Percentiles rank a stretch among this genome's conserved stretches.
phyloP scores from a whole-genome alignment of 1,140 invertebrate genomes.

The Lanistes nyassanus region DNA sequence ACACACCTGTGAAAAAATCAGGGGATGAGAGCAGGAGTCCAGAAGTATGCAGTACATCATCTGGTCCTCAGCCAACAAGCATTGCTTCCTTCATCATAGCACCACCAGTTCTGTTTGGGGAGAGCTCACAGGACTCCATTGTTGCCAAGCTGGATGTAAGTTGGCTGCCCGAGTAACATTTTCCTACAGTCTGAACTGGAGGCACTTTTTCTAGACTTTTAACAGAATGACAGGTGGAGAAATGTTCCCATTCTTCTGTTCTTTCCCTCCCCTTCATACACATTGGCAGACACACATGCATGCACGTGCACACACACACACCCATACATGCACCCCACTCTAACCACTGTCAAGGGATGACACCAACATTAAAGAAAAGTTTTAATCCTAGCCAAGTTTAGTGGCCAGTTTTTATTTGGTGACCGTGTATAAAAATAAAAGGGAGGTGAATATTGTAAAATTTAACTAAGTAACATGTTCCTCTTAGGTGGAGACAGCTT shows the following conservation, averaged over 20 bases:
- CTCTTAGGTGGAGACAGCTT: conserved; percentile 80
- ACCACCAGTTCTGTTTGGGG: conserved; percentile 28
- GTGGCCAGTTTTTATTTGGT: too few species aligned
- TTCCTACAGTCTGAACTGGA: too few species aligned
- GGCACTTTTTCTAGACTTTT: too few species aligned
- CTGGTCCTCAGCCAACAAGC: neutral
- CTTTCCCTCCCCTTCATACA: too few species aligned
- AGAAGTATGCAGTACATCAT: neutral
- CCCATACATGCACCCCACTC: neutral
- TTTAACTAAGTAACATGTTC: conserved; percentile 20
- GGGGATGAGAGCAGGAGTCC: neutral
- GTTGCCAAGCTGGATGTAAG: conserved; percentile 38
- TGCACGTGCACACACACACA: neutral
- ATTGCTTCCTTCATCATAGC: conserved; percentile 16
- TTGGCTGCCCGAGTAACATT: neutral
- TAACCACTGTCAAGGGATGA: too few species aligned
- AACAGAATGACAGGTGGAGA: too few species aligned
- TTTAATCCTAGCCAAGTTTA: too few species aligned
- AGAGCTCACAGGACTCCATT: conserved; percentile 34
- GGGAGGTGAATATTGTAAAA: too few species aligned
- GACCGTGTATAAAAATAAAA: too few species aligned
- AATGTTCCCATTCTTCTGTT: too few species aligned
- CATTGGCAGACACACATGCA: conserved; percentile 7
- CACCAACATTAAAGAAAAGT: too few species aligned
- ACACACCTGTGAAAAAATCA: conserved; percentile 3